phyloP scores from a whole-genome alignment of 2,888 invertebrate genomes.

The Scotopteryx bipunctaria region DNA sequence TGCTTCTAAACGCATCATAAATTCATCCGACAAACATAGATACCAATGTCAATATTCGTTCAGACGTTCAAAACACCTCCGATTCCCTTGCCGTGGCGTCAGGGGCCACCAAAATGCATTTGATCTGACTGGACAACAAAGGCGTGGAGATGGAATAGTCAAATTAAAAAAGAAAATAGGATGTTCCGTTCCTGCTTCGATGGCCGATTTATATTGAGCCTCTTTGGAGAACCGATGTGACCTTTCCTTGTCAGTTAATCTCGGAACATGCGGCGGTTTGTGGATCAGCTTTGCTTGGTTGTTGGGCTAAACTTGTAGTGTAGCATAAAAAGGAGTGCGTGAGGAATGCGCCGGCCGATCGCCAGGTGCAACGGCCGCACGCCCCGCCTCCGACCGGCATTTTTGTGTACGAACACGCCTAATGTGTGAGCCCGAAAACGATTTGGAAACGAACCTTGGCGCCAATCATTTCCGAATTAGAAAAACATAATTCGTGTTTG shows the following conservation, averaged over 20 bases:
- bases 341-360: conserved; percentile 76
- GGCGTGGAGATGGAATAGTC: conserved; percentile 63
- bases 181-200: conserved; percentile 60
- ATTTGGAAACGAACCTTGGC: conserved; percentile 55
- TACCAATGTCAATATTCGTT: conserved; percentile 66
- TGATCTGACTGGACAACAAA: conserved; percentile 61
- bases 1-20: conserved; percentile 60
- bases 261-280: conserved; percentile 43
- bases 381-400: conserved; percentile 72
- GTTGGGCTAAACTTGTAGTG: conserved; percentile 67
- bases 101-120: conserved; percentile 51
- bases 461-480: conserved; percentile 41
- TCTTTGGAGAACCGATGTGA: conserved; percentile 45
- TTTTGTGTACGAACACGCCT: conserved; percentile 71
- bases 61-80: conserved; percentile 45
- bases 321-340: conserved; percentile 80
- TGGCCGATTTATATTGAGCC: conserved; percentile 50
- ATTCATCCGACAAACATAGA: conserved; percentile 56
- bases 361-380: conserved; percentile 80
- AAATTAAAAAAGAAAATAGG: conserved; percentile 65
- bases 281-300: conserved; percentile 60
- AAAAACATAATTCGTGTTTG: conserved; percentile 22
- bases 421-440: conserved; percentile 62
- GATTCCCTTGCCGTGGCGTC: conserved; percentile 41
- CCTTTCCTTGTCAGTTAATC: conserved; percentile 51